A percentile compares a stretch with the other conserved stretches of the same genome.
Conservation (phyloP, 2,797 vertebrate species). For the Darevskia mixta region DNA sequence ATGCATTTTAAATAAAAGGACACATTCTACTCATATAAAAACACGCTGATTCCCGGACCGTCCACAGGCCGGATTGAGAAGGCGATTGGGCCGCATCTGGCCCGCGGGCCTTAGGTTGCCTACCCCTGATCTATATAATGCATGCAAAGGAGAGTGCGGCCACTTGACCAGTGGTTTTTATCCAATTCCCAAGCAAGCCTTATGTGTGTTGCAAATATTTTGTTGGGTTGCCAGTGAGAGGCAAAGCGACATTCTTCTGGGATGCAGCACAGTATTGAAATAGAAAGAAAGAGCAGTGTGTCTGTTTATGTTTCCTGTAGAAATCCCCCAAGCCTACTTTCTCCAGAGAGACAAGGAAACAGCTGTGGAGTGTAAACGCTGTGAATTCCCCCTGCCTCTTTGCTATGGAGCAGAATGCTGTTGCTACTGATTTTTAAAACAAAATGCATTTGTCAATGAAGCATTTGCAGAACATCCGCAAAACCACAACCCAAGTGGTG, state of each 20-base stretch:
- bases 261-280: neutral
- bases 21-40: too few relatives aligned
- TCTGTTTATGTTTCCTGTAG: neutral
- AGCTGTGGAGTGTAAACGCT: neutral
- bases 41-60: too few relatives aligned
- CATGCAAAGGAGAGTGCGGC: rapidly evolving
- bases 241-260: slow-evolving; percentile 41
- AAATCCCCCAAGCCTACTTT: neutral
- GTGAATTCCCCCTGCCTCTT: neutral
- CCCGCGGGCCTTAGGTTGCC: too few relatives aligned
- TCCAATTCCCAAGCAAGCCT: neutral
- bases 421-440: slow-evolving; percentile 14
- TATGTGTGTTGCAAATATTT: neutral
- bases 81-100: too few relatives aligned
- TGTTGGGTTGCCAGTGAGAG: neutral
- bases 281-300: neutral
- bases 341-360: slow-evolving; percentile 3
- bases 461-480: neutral
- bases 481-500: neutral
- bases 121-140: too few relatives aligned
- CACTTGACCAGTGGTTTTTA: neutral
- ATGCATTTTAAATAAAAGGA: too few relatives aligned
- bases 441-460: neutral
- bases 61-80: too few relatives aligned
- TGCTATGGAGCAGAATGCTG: neutral